Evolutionary conservation across 2,113 vertebrate genomes (phyloP), one percentile per base, ranked within the genome.

Genomic region (Labeo catla): DNA sequence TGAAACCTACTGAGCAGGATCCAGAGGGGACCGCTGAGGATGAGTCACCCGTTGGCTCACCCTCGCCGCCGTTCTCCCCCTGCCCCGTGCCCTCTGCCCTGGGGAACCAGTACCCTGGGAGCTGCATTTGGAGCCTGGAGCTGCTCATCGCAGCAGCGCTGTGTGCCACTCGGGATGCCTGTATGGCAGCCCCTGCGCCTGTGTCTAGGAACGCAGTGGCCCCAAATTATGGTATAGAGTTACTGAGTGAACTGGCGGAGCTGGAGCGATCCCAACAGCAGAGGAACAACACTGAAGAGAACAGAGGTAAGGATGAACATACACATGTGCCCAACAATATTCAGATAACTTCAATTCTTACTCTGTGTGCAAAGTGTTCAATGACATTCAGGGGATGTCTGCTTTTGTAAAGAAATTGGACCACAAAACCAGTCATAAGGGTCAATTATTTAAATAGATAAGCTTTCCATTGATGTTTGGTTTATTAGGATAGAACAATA

Each of bases 201-300:
- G 28, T 84, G 23, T 90, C 7, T 82, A n/a, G 87, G 50, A 87
- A 76, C 0, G 88, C 90, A 86, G 63, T 89, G 6, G 73, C 93
- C 87, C 91, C 94, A 83, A 95, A 95, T 92, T 95, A 93, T 0
- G 97, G 98, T 4, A 97, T 99, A 68, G 96, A 96, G 87, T 96
- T 99, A 88, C 95, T 99, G 89, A 97, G 97, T 0, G 98, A 98
- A 86, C 93, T 99, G 84, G 97, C 97, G 0, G 97, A 98, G 66
- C 93, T 99, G 93, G 97, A 98, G 93, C 92, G 93, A 84, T 95
- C 94, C 88, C 93, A 86, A 59, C 95, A 90, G 88, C 92, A 92
- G 87, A 92, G 93, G 87, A 92, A 70, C 13, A 87, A 87, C 70
- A 88, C 88, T 54, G 89, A 91, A 93, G 95, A 95, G 86, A 93